phyloP scores from a whole-genome alignment of 2,888 invertebrate genomes.

The Podabrus alpinus region DNA sequence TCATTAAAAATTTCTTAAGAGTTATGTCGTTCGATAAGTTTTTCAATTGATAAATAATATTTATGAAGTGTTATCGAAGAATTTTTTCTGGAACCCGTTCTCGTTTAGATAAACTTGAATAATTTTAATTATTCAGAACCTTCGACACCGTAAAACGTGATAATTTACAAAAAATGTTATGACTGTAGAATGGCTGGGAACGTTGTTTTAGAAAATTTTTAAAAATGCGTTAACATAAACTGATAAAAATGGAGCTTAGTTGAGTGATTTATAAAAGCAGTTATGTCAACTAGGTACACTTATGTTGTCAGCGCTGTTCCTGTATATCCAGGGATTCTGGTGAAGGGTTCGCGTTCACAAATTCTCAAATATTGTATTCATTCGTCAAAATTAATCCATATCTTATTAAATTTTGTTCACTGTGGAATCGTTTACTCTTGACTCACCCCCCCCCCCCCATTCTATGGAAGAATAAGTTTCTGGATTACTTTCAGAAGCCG shows the following conservation, averaged over 20 bases:
- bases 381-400: no score
- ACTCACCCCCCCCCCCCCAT: no score
- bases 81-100: background rate
- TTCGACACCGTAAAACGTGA: background rate
- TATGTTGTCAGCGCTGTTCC: conserved; percentile 19
- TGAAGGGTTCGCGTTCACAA: conserved; percentile 8
- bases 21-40: background rate
- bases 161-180: background rate
- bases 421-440: no score
- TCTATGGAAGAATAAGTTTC: no score
- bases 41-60: background rate
- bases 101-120: background rate
- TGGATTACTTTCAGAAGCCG: no score
- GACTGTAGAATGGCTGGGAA: background rate
- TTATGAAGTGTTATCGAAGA: background rate
- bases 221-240: background rate
- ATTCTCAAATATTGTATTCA: no score
- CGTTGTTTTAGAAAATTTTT: background rate
- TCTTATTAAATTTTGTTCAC: no score
- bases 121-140: background rate
- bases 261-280: conserved; percentile 19
- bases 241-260: conserved; percentile 9
- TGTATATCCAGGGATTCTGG: conserved; percentile 16
- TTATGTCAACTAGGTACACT: conserved; percentile 20
- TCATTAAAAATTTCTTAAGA: background rate